phyloP scores from a whole-genome alignment of 2,113 vertebrate genomes.

The Platysternon megacephalum region DNA sequence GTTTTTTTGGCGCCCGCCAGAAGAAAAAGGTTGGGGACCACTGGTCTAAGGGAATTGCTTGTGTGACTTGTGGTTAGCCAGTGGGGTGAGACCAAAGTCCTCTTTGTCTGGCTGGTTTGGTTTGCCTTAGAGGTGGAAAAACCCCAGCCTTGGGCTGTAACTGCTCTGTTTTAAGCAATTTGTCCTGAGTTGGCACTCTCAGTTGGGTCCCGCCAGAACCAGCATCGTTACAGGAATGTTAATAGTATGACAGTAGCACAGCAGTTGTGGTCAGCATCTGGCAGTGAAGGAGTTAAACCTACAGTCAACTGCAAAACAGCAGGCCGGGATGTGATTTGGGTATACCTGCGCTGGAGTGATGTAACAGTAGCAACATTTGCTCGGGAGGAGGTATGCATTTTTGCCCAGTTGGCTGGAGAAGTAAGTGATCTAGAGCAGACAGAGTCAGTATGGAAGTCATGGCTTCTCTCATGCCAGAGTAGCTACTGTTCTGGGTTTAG shows the following conservation, averaged over 20 bases:
- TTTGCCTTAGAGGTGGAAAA: no score
- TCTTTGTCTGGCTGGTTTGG: no score
- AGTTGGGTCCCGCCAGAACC: no score
- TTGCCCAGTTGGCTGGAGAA: neutral
- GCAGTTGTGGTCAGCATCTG: neutral
- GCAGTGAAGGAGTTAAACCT: neutral
- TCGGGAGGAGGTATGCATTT: neutral
- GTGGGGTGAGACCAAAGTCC: no score
- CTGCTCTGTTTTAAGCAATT: no score
- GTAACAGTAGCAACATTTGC: neutral
- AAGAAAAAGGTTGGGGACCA: no score
- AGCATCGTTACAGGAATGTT: no score
- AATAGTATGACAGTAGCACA: neutral
- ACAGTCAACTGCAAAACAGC: neutral
- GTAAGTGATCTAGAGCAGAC: neutral
- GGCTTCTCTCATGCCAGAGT: neutral
- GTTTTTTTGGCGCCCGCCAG: no score
- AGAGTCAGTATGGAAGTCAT: fast-evolving
- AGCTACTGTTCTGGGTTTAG: neutral
- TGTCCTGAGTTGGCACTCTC: no score
- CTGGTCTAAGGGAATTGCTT: no score
- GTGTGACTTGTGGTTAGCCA: no score
- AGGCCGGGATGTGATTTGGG: neutral
- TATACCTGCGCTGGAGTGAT: neutral
- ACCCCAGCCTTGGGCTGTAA: no score